Percentiles rank a stretch among this genome's conserved stretches.
Evolutionary conservation across 2,797 vertebrate genomes (phyloP).

Genomic region (Brotula barbata): DNA sequence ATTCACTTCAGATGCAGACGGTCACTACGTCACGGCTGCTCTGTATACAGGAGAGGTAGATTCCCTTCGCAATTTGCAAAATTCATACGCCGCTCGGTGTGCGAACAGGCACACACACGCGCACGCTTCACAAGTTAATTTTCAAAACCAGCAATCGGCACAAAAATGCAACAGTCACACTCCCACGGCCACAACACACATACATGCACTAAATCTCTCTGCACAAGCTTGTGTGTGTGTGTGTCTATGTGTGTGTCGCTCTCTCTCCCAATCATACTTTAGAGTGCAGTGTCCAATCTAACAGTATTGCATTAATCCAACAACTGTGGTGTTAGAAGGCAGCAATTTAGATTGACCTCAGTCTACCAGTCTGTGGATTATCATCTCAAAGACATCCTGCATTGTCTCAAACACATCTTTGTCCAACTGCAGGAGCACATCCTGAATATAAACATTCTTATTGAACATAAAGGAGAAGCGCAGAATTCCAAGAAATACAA

Average conservation of each 20-base stretch:
- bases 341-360: constrained; percentile 72
- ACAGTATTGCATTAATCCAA: constrained; percentile 72
- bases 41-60: neutral
- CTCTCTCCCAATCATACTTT: constrained; percentile 30
- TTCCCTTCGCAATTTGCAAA: neutral
- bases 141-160: constrained; percentile 18
- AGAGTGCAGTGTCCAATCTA: constrained; percentile 64
- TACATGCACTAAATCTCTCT: constrained; percentile 30
- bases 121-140: constrained; percentile 6
- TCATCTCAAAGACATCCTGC: constrained; percentile 46
- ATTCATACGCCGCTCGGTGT: constrained; percentile 15
- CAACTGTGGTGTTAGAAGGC: constrained; percentile 65
- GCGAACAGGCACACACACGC: neutral
- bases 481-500: no score
- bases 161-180: constrained; percentile 7
- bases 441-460: no score
- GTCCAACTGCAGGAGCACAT: neutral
- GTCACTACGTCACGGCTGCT: no score
- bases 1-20: no score
- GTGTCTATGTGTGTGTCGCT: constrained; percentile 18
- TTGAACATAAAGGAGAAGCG: no score
- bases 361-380: constrained; percentile 69
- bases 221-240: constrained; percentile 9
- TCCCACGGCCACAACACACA: constrained; percentile 7
- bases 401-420: constrained; percentile 47